These are phyloP conservation scores for Botrylloides violaceus DNA, from an alignment of 23 tunicate species.

Conservation along the genomic window DNA sequence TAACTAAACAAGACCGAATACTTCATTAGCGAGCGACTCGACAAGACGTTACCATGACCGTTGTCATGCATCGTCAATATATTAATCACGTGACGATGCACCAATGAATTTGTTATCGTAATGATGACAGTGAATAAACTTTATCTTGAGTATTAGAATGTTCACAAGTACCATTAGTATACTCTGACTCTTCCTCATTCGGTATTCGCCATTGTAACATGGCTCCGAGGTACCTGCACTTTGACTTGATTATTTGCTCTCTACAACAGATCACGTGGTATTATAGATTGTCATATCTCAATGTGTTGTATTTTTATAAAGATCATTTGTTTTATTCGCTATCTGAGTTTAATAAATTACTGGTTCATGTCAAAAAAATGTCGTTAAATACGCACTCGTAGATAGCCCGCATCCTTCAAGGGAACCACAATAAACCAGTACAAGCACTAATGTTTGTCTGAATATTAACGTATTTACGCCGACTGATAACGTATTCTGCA, in stretches of 20 bases:
- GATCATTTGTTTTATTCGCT: background rate
- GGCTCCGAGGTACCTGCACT: background rate
- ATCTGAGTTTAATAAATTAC: background rate
- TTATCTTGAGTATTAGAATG: no score
- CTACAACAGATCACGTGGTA: background rate
- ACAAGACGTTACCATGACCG: no score
- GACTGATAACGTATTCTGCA: no score
- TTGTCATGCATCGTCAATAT: no score
- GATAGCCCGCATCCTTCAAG: background rate
- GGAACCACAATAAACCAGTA: background rate
- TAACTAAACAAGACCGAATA: no score
- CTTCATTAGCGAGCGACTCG: no score
- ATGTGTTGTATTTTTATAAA: background rate
- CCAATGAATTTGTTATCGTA: no score
- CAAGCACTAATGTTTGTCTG: background rate
- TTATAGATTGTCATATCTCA: background rate
- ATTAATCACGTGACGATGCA: no score
- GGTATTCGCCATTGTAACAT: background rate
- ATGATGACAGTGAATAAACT: no score
- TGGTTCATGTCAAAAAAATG: background rate
- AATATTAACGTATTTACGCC: background rate
- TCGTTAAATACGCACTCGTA: constrained; percentile 1
- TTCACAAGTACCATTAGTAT: no score
- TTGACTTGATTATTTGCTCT: background rate
- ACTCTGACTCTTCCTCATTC: background rate